Base-by-base conservation (phyloP, 2,113 vertebrate species). In the Sinocyclocheilus grahami region DNA sequence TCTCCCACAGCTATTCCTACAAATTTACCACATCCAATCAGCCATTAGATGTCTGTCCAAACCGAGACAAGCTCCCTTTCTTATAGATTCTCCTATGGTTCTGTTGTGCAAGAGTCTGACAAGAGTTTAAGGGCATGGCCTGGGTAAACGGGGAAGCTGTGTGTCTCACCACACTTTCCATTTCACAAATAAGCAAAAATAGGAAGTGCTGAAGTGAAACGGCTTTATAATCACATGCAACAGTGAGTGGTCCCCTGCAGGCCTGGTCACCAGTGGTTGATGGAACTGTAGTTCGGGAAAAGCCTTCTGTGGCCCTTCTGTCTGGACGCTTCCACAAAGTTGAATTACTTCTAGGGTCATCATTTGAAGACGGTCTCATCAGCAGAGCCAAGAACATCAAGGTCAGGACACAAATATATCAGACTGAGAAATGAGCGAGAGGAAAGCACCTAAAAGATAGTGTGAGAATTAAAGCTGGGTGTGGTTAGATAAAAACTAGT, bases 201-300 rank as follows among this genome's bases (percentile, higher is more conserved):
- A 90, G 85, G 87, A 91, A 91, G 90, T 60, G 60, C 20, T 78
- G 58, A 58, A 67, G 76, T 53, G 5, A 85, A 65, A 86, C 24
- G 8, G 77, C 77, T 78, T 51, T 78, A 42, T 63, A 60, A 46
- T 42, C 27, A 1, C 53, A 89, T 85, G 85, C 85, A 89, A 89
- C 96, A 1, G 90, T 96, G 84, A 97, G 95, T 0, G 96, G 96
- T 3, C 96, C 96, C 0, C 96, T 97, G 90, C 95, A 95, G 86
- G 95, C 96, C 88, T 97, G 96, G 96, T 94, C 95, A 12, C 96
- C 96, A 1, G 94, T 96, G 86, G 37, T 95, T 0, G 96, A 97
- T 79, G 94, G 94, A 62, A 69, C 89, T 86, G 93, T 92, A 82
- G 88, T 97, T n/a, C 90, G 0, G 0, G 94, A 96, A 39, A 22